These are phyloP conservation scores for Sinohyriopsis cumingii DNA, from an alignment of 2,888 invertebrate species.

Conservation along the genomic window DNA sequence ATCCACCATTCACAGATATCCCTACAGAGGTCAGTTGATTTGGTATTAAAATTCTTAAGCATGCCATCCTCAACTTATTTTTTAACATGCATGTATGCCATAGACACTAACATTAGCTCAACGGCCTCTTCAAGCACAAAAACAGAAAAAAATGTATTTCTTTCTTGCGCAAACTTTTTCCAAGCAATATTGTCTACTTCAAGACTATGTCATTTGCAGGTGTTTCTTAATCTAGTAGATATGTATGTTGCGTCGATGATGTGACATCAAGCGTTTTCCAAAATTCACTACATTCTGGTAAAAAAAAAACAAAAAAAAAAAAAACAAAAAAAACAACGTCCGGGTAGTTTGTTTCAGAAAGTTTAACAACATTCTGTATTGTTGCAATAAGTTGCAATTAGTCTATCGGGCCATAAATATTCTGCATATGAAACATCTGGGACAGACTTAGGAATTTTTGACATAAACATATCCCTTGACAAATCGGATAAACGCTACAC, in stretches of 20 bases:
- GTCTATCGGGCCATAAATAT: slow-evolving; percentile 15
- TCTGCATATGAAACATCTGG: slow-evolving; percentile 24
- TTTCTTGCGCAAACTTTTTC: no score
- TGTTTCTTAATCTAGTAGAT: slow-evolving; percentile 12
- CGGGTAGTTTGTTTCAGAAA: no score
- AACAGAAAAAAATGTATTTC: not conserved
- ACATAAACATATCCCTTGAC: no score
- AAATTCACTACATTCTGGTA: slow-evolving; percentile 19
- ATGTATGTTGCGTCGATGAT: slow-evolving; percentile 33
- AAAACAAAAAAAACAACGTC: no score
- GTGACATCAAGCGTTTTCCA: slow-evolving; percentile 30
- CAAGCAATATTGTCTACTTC: slow-evolving; percentile 4
- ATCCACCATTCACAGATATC: slow-evolving; percentile 30
- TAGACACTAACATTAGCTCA: slow-evolving; percentile 21
- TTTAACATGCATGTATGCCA: slow-evolving; percentile 10
- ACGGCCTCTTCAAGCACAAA: slow-evolving; percentile 21
- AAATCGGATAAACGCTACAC: no score
- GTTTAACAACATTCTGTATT: no score
- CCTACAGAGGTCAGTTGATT: slow-evolving; percentile 19
- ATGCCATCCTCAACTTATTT: slow-evolving; percentile 21
- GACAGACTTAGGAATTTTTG: no score
- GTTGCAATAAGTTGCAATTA: slow-evolving; percentile 2
- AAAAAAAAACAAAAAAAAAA: slow-evolving; percentile 30
- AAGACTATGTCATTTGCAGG: no score
- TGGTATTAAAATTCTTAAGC: slow-evolving; percentile 17